Base-by-base conservation (phyloP, 2,113 vertebrate genomes). In the Cryptotis parvus region DNA sequence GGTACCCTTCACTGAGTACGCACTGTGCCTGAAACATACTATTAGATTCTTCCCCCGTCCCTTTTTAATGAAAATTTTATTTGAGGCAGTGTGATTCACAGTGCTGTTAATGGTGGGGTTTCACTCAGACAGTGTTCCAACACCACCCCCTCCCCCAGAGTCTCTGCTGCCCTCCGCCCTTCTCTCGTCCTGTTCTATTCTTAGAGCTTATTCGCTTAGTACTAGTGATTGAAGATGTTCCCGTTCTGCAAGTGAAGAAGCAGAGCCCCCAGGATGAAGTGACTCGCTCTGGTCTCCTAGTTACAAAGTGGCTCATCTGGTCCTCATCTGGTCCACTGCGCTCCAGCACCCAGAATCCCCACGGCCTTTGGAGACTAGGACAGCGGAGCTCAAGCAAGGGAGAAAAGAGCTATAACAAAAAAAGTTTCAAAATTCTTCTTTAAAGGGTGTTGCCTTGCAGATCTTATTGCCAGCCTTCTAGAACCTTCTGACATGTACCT, bases 191-290 rank as follows among this genome's bases (percentile, higher is more conserved):
- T 41, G 29, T 27, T 77, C 49, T 84, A n/a, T 73, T 87, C 79
- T 49, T 41, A 39, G 76, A 77, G 45, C 86, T 77, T 88, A 69
- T 68, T 88, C 88, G 33, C 61, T 79, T 85, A 43, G 72, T 49
- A 41, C 26, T 72, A 84, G 22, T 26, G 55, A 31, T 61, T 31
- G 81, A 68, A 89, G 76, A 9, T 81, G 0, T 74, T 33, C 45
- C 86, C 31, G 3, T 74, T 94, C 74, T 87, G 4, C 69, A 81
- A 27, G 37, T 45, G 58, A 78, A 49, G 72, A 77, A 76, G 45
- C 37, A 84, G 37, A 52, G 63, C 84, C 12, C 49, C n/a, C 49
- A 43, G 43, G 61, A 39, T 65, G 63, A 65, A 84, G n/a, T 84
- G 74, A 85, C 14, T 93, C 73, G 29, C 33, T 49, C n/a, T 77